Percentiles rank a stretch among this genome's conserved stretches.
phyloP scores from a whole-genome alignment of 2,797 vertebrate genomes.

The Melanotaenia maccullochi region DNA sequence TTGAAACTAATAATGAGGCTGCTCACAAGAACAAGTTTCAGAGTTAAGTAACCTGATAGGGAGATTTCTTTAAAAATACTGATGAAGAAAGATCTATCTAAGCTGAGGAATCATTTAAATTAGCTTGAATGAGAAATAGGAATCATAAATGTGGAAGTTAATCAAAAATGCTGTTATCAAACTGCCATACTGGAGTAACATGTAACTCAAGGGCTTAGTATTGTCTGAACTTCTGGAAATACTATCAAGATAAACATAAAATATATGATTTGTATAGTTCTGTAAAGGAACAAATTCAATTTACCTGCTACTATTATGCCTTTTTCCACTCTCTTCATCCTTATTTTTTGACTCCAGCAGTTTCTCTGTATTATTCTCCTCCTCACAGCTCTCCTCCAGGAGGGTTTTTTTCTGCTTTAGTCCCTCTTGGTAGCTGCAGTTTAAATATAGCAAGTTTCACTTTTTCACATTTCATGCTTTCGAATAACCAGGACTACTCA shows the following conservation, averaged over 20 bases:
- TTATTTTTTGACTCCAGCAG: constrained; percentile 68
- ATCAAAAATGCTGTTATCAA: background rate
- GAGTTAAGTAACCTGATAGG: background rate
- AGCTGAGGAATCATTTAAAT: background rate
- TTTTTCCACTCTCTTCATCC: constrained; percentile 76
- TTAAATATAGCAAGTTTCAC: constrained; percentile 9
- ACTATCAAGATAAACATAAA: background rate
- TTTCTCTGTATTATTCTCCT: constrained; percentile 70
- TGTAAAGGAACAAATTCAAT: constrained; percentile 6
- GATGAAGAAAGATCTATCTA: background rate
- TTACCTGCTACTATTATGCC: constrained; percentile 79
- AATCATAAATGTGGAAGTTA: background rate
- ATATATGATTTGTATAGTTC: background rate
- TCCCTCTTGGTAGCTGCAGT: constrained; percentile 81
- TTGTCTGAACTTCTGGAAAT: background rate
- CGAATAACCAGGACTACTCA: background rate
- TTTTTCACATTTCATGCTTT: background rate
- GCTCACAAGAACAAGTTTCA: background rate
- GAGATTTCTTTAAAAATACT: background rate
- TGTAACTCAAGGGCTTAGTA: background rate
- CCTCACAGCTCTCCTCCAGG: constrained; percentile 76
- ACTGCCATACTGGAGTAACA: background rate
- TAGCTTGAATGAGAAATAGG: background rate
- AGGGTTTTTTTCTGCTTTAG: constrained; percentile 78
- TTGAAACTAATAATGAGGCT: background rate